A percentile compares a stretch with the other conserved stretches of the same genome.
phyloP scores from a whole-genome alignment of 2,113 vertebrate genomes.

The Castor canadensis region DNA sequence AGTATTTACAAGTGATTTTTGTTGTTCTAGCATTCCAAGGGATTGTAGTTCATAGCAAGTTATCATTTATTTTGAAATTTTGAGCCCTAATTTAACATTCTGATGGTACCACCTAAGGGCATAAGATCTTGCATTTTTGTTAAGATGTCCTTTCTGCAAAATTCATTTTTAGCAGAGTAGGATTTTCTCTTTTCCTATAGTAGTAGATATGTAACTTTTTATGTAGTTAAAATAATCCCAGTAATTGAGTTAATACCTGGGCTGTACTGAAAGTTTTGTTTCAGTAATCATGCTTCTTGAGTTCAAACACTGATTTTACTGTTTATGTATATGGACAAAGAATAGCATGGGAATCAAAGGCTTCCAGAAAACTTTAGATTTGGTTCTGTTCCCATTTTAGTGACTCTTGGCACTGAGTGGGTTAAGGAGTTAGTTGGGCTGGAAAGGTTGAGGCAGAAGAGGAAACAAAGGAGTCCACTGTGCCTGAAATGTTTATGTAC shows the following conservation, averaged over 20 bases:
- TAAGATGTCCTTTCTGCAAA: slow-evolving; percentile 37
- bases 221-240: background rate
- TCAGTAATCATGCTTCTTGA: background rate
- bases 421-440: background rate
- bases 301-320: background rate
- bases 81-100: too few species aligned
- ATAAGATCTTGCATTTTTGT: slow-evolving; percentile 5
- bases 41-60: background rate
- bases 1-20: slow-evolving; percentile 1
- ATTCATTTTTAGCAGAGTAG: slow-evolving; percentile 28
- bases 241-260: background rate
- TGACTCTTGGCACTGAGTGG: background rate
- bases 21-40: slow-evolving; percentile 33
- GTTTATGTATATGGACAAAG: background rate
- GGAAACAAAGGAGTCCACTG: background rate
- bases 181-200: slow-evolving; percentile 7
- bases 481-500: slow-evolving; percentile 8
- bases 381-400: background rate
- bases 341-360: background rate
- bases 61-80: slow-evolving; percentile 1
- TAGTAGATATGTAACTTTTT: slow-evolving; percentile 17
- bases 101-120: background rate
- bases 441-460: slow-evolving; percentile 13
- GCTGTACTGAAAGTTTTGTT: slow-evolving; percentile 28
- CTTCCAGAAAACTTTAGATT: slow-evolving; percentile 7